phyloP scores from a whole-genome alignment of 2,797 vertebrate species.

The Parauchenoglanis punctatus region DNA sequence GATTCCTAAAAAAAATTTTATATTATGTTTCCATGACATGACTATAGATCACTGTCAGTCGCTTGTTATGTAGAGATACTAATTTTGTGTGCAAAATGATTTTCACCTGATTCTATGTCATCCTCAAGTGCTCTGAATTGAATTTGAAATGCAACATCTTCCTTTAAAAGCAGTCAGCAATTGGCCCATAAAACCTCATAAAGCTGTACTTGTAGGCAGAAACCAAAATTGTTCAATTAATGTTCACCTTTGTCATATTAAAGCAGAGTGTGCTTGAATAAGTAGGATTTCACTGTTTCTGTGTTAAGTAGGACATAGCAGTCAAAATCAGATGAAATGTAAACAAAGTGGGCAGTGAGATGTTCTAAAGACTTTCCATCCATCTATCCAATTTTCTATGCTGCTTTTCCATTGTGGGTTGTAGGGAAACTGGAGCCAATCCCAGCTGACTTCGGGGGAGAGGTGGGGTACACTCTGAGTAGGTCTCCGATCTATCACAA shows the following conservation, averaged over 20 bases:
- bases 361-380: not conserved
- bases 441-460: too few species aligned
- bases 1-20: not conserved
- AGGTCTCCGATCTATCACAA: too few species aligned
- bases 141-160: not conserved
- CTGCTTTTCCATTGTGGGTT: too few species aligned
- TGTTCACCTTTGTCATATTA: not conserved
- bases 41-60: not conserved
- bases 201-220: not conserved
- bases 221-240: not conserved
- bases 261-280: not conserved
- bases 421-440: too few species aligned
- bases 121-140: not conserved
- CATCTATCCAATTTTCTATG: too few species aligned
- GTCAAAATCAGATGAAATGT: not conserved
- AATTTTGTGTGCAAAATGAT: constrained; percentile 1
- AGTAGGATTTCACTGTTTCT: not conserved
- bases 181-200: not conserved
- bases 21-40: not conserved
- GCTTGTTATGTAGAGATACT: not conserved
- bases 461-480: too few species aligned
- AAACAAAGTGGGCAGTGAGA: not conserved
- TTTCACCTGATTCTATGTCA: not conserved
- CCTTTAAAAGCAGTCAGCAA: not conserved
- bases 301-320: not conserved